Evolutionary conservation across 2,113 vertebrate genomes (phyloP).

Genomic region (Gadus chalcogrammus): DNA sequence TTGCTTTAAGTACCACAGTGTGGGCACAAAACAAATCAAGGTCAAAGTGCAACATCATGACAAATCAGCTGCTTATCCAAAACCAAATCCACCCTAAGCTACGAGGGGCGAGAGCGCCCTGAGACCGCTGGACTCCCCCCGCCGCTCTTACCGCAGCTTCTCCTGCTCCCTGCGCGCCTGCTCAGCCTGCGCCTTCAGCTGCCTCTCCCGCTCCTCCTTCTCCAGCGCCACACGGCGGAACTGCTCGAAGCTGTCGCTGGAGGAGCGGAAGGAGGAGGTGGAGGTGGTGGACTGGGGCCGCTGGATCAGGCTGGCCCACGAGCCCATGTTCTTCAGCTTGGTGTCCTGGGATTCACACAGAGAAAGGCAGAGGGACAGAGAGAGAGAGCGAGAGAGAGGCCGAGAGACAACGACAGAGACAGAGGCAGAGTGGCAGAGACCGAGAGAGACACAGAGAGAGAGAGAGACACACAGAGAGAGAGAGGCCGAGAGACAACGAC

Average conservation of each 20-base stretch:
- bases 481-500: no score
- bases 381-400: not conserved
- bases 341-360: conserved; percentile 33
- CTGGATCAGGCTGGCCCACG: conserved; percentile 89
- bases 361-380: not conserved
- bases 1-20: no score
- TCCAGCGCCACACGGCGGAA: conserved; percentile 83
- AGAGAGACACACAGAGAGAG: no score
- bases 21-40: no score
- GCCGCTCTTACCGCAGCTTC: conserved; percentile 73
- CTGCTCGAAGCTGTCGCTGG: conserved; percentile 90
- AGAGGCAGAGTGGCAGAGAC: no score
- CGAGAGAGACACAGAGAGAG: no score
- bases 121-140: no score
- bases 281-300: conserved; percentile 81
- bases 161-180: conserved; percentile 79
- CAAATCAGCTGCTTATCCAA: no score
- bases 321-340: conserved; percentile 87
- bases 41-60: no score
- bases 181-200: conserved; percentile 84
- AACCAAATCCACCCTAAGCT: no score
- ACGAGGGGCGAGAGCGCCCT: no score
- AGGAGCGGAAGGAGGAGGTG: conserved; percentile 81
- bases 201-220: conserved; percentile 89
- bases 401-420: no score